phyloP scores from a whole-genome alignment of 2,797 vertebrate species.

The Potorous gilbertii region DNA sequence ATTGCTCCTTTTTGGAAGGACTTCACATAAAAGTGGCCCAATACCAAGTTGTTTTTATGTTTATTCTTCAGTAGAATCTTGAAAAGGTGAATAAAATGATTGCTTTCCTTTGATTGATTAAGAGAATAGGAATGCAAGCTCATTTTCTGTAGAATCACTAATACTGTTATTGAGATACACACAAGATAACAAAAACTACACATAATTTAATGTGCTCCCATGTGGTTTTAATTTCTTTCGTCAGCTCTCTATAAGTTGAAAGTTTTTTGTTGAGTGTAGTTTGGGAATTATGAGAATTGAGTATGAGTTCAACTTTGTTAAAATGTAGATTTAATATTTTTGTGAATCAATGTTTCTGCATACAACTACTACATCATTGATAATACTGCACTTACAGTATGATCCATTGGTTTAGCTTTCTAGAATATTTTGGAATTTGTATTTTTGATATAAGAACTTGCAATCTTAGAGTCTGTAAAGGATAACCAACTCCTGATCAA shows the following conservation, averaged over 20 bases:
- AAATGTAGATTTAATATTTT: not conserved
- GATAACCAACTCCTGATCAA: not conserved
- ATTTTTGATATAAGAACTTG: not conserved
- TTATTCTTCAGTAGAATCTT: not conserved
- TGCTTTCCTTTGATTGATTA: not conserved
- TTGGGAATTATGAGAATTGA: not conserved
- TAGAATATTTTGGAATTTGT: not conserved
- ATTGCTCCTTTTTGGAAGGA: not conserved
- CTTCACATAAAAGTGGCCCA: not conserved
- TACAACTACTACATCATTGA: not conserved
- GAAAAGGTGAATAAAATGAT: not conserved
- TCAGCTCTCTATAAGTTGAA: not conserved
- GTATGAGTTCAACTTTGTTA: not conserved
- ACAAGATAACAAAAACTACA: not conserved
- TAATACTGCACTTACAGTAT: not conserved
- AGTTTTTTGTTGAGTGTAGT: not conserved
- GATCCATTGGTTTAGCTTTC: not conserved
- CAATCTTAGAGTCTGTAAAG: not conserved
- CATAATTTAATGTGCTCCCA: not conserved
- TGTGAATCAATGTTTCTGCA: not conserved
- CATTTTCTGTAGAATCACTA: no score
- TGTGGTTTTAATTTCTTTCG: no score
- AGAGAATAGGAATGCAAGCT: not conserved
- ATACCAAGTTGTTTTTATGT: not conserved
- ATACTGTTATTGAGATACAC: no score